Evolutionary conservation across 2,797 vertebrate species (phyloP).

Genomic region (Sebastes nivosus): DNA sequence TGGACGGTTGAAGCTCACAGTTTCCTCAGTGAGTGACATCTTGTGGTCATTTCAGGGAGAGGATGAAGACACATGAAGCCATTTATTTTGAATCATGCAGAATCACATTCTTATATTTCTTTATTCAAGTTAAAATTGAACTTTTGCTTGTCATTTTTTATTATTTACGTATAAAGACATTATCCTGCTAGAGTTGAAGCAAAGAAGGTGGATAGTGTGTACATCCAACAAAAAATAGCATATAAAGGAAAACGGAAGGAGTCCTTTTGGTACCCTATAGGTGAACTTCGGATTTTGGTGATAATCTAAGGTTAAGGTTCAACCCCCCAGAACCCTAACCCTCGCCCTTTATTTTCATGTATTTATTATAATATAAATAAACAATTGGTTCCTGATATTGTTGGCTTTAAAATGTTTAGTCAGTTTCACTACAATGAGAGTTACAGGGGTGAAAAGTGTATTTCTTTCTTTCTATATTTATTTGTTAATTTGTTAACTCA

Average conservation of each 20-base stretch:
- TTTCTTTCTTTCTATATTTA: no score
- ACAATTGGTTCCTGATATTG: no score
- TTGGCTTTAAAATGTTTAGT: no score
- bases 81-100: background rate
- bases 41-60: slow-evolving; percentile 53
- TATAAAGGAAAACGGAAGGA: background rate
- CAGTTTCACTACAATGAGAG: no score
- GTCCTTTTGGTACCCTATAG: no score
- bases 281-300: no score
- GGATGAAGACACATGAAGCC: background rate
- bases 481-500: no score
- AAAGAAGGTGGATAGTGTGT: background rate
- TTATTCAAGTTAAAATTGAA: background rate
- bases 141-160: background rate
- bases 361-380: no score
- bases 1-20: background rate
- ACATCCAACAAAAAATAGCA: background rate
- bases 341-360: no score
- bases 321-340: no score
- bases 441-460: no score
- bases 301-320: no score
- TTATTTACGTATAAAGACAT: background rate
- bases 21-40: slow-evolving; percentile 52
- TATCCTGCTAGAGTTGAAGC: background rate
- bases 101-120: background rate